A percentile compares a stretch with the other conserved stretches of the same genome.
These are phyloP conservation scores for Cryptoprocta ferox DNA, from an alignment of 2,797 vertebrate species.

Conservation along the genomic window DNA sequence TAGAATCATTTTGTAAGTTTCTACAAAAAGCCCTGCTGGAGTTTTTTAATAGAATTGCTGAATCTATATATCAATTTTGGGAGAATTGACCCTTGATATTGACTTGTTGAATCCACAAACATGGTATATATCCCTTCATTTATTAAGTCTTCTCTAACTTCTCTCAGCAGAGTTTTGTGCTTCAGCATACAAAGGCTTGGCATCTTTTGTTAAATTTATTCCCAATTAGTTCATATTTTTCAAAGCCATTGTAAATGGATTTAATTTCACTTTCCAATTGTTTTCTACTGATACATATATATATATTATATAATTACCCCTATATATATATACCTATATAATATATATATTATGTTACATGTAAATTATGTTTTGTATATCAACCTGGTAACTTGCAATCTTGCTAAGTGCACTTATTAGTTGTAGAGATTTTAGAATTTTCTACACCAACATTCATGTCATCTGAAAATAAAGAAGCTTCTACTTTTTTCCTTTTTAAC, in stretches of 20 bases:
- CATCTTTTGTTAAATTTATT: neutral
- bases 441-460: neutral
- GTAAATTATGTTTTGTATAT: neutral
- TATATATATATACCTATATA: neutral
- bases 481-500: neutral
- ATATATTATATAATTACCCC: no score
- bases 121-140: neutral
- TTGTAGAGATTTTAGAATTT: neutral
- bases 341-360: neutral
- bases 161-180: neutral
- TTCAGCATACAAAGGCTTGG: neutral
- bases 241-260: neutral
- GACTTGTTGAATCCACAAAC: neutral
- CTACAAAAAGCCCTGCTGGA: neutral
- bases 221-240: constrained; percentile 15
- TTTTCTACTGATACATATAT: neutral
- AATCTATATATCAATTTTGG: neutral
- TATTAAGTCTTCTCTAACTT: neutral
- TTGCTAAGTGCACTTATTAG: neutral
- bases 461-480: neutral
- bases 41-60: neutral
- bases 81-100: neutral
- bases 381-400: neutral
- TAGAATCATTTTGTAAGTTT: neutral
- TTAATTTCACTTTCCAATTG: neutral